Conservation (phyloP, 35 echinoderm and acorn worm genomes). For the Chiridota heheva region DNA sequence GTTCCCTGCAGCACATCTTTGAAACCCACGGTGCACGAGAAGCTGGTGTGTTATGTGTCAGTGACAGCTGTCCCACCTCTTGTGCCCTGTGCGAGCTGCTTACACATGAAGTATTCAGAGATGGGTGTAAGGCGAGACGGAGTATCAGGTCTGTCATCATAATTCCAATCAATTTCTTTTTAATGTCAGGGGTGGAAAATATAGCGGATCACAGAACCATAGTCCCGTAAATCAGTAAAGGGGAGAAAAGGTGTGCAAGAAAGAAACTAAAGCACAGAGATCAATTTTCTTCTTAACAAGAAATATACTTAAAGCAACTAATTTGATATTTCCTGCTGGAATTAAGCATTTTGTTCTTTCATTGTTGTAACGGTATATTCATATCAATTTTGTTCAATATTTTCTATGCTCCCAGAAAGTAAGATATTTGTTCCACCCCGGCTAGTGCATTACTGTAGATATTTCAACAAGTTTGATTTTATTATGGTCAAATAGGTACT, state of each 20-base stretch:
- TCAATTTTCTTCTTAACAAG: neutral
- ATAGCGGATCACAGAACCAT: no score
- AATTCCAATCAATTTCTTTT: neutral
- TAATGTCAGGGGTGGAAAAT: neutral
- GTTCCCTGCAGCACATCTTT: constrained; percentile 17
- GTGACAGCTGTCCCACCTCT: constrained; percentile 87
- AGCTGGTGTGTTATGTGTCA: constrained; percentile 87
- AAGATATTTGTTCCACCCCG: no score
- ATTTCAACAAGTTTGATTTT: no score
- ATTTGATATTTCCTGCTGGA: no score
- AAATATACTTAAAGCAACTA: no score
- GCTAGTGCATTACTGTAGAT: no score
- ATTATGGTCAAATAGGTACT: no score
- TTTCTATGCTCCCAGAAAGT: no score
- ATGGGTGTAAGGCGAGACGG: neutral
- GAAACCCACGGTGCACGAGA: constrained; percentile 47
- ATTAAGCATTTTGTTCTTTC: no score
- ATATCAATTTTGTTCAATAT: no score
- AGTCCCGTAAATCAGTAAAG: no score
- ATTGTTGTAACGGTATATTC: no score
- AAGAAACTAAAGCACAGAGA: neutral
- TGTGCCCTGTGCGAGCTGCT: constrained; percentile 68
- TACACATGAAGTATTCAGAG: constrained; percentile 70
- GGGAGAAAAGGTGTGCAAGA: neutral
- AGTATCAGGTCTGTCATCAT: constrained; percentile 28